Percentiles rank a stretch among this genome's conserved stretches.
Evolutionary conservation across 2,888 invertebrate species (phyloP).

Genomic region (Mesorhabditis belari): DNA sequence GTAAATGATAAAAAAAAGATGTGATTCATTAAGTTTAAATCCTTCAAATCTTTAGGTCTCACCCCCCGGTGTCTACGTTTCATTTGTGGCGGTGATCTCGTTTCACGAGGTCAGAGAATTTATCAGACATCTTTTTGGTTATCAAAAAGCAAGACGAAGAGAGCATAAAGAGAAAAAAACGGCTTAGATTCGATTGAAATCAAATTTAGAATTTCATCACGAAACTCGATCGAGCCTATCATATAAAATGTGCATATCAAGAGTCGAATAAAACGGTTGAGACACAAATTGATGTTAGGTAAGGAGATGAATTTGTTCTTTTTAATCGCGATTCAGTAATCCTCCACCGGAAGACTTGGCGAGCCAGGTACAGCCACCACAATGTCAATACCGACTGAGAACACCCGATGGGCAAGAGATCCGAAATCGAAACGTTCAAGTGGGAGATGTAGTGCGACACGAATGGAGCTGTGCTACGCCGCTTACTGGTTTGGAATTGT

Average conservation of each 20-base stretch:
- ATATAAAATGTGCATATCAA: slow-evolving; percentile 45
- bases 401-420: not conserved
- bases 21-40: too few species aligned
- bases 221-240: slow-evolving; percentile 50
- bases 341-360: slow-evolving; percentile 5
- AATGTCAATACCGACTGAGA: slow-evolving; percentile 4
- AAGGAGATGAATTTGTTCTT: not conserved
- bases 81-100: slow-evolving; percentile 48
- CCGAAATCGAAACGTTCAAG: slow-evolving; percentile 15
- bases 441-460: slow-evolving; percentile 38
- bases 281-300: slow-evolving; percentile 46
- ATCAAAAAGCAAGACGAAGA: too few species aligned
- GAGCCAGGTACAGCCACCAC: slow-evolving; percentile 9
- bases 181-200: too few species aligned
- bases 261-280: slow-evolving; percentile 42
- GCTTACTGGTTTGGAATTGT: not conserved
- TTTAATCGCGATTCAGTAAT: not conserved
- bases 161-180: too few species aligned
- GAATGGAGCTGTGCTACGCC: slow-evolving; percentile 33
- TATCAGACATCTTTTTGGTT: too few species aligned
- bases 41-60: slow-evolving; percentile 27
- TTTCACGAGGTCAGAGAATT: too few species aligned
- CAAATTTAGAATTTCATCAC: slow-evolving; percentile 51
- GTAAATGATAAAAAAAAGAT: slow-evolving; percentile 19
- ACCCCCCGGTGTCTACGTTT: slow-evolving; percentile 47